These are phyloP conservation scores for Heliconius himera DNA, from an alignment of 1,140 invertebrate species.

Conservation along the genomic window DNA sequence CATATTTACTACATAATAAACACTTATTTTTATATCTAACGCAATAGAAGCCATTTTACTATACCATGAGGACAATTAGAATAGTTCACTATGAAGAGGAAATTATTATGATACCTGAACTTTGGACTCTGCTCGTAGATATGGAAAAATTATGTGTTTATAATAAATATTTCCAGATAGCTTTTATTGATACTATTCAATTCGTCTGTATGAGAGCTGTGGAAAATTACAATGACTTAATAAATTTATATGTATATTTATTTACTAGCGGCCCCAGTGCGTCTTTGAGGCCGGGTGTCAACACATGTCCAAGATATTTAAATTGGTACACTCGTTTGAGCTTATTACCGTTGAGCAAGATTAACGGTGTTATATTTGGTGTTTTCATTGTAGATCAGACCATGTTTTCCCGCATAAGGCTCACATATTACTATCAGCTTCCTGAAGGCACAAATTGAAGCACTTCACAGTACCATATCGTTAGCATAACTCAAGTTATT, in stretches of 20 bases:
- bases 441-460: no score
- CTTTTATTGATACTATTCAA: neutral
- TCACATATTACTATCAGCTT: no score
- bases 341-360: no score
- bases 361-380: no score
- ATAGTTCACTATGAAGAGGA: neutral
- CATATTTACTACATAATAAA: neutral
- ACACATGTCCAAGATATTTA: no score
- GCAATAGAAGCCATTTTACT: neutral
- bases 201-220: neutral
- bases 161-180: neutral
- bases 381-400: no score
- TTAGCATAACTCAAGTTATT: no score
- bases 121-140: slow-evolving; percentile 2
- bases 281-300: no score
- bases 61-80: neutral
- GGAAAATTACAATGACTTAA: neutral
- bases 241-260: neutral
- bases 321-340: no score
- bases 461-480: no score
- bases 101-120: slow-evolving; percentile 12
- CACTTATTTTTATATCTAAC: neutral
- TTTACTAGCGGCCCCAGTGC: no score
- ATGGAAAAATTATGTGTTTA: slow-evolving; percentile 1
- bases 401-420: no score